These are phyloP conservation scores for Coranthus polyacanthus DNA, from an alignment of 2,797 vertebrate species.

Conservation along the genomic window DNA sequence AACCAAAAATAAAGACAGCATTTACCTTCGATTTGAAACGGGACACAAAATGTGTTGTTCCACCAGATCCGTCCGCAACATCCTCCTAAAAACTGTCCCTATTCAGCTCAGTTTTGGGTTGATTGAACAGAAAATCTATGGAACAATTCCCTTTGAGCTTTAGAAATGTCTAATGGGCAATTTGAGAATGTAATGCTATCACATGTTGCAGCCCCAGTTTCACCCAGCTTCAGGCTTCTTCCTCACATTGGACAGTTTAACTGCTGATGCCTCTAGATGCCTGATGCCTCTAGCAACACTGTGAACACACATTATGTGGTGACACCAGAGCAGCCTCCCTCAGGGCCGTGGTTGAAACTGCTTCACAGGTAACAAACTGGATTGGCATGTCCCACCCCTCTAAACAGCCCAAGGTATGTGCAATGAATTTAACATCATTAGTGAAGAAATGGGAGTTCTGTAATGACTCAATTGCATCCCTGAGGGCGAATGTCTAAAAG, in stretches of 20 bases:
- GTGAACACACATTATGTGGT: not conserved
- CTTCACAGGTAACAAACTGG: not conserved
- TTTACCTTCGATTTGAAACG: too few species aligned
- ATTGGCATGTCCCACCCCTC: not conserved
- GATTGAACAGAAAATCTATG: too few species aligned
- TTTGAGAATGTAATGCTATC: too few species aligned
- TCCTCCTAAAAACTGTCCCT: too few species aligned
- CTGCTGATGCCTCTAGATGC: constrained; percentile 1
- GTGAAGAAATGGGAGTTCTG: constrained; percentile 23
- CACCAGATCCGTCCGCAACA: too few species aligned
- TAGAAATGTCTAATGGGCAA: too few species aligned
- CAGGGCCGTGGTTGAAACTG: constrained; percentile 11
- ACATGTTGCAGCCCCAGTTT: too few species aligned
- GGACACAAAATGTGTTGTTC: too few species aligned
- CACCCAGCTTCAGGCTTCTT: not conserved
- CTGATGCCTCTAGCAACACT: not conserved
- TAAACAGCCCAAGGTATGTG: constrained; percentile 4
- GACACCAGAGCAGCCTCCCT: not conserved
- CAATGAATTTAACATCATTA: constrained; percentile 40
- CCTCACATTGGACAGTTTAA: constrained; percentile 1
- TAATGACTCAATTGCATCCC: constrained; percentile 20
- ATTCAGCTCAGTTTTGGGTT: too few species aligned
- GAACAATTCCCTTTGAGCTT: too few species aligned
- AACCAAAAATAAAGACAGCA: too few species aligned
- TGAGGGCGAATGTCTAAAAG: constrained; percentile 15